Percentiles rank a stretch among this genome's conserved stretches.
Conservation (phyloP, 2,888 invertebrate species). For the Notodonta dromedarius region DNA sequence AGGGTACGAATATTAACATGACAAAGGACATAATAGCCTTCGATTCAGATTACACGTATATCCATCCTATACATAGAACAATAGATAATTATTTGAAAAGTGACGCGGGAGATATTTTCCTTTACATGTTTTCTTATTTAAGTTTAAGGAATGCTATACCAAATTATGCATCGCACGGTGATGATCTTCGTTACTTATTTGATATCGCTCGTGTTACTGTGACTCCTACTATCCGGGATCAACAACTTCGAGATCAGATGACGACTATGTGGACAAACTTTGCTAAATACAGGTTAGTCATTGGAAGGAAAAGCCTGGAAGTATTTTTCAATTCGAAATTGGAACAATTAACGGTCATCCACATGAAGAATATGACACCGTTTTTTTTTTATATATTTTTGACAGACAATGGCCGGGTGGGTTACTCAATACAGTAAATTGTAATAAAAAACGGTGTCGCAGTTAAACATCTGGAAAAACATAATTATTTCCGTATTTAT, state of each 20-base stretch:
- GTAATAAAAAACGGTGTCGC: too few relatives aligned
- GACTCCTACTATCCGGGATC: not conserved
- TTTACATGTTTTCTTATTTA: constrained; percentile 2
- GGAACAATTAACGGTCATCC: too few relatives aligned
- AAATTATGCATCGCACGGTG: not conserved
- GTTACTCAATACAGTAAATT: too few relatives aligned
- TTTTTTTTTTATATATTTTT: too few relatives aligned
- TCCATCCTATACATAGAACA: constrained; percentile 1
- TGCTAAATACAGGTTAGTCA: constrained; percentile 2
- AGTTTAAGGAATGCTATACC: constrained; percentile 1
- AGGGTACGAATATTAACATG: not conserved
- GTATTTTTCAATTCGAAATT: not conserved
- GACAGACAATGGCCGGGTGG: too few relatives aligned
- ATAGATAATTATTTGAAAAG: not conserved
- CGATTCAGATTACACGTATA: constrained; percentile 4
- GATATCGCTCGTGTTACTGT: not conserved
- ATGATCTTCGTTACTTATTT: constrained; percentile 2
- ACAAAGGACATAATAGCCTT: not conserved
- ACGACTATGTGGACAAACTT: constrained; percentile 7
- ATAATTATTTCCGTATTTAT: too few relatives aligned
- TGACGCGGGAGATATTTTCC: not conserved
- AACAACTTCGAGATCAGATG: not conserved
- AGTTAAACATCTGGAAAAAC: too few relatives aligned
- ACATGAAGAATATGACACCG: too few relatives aligned
- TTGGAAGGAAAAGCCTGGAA: not conserved